These are phyloP conservation scores for Fregata magnificens DNA, from an alignment of 2,113 vertebrate species.

Conservation along the genomic window DNA sequence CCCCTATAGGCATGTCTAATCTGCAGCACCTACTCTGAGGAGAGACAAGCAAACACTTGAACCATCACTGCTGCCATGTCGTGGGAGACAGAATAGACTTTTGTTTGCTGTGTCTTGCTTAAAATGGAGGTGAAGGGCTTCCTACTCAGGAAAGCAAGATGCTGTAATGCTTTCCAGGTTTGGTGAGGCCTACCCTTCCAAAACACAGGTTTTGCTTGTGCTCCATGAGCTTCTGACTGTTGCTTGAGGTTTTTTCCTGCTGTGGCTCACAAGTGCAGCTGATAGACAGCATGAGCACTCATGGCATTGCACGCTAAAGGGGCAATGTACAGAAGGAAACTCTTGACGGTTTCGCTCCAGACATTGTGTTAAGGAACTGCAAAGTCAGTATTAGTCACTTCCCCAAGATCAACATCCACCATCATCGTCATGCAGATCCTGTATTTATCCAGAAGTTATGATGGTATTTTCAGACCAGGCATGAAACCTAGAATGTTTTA, in stretches of 20 bases:
- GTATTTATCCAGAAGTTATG: background rate
- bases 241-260: background rate
- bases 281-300: background rate
- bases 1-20: conserved; percentile 14
- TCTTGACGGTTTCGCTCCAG: background rate
- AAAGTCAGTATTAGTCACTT: background rate
- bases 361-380: background rate
- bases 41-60: conserved; percentile 32
- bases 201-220: background rate
- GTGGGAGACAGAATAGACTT: conserved; percentile 49
- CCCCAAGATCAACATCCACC: background rate
- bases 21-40: conserved; percentile 13
- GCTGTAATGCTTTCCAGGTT: conserved; percentile 21
- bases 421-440: background rate
- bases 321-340: background rate
- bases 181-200: background rate
- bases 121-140: conserved; percentile 72
- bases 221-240: background rate
- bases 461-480: background rate
- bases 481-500: background rate
- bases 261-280: background rate
- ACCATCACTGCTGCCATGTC: conserved; percentile 11
- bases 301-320: background rate
- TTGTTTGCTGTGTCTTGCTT: conserved; percentile 58
- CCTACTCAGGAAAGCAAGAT: conserved; percentile 32